Percentiles rank a stretch among this genome's conserved stretches.
phyloP scores from a whole-genome alignment of 2,113 vertebrate genomes.

The Microcebus jonahi region DNA sequence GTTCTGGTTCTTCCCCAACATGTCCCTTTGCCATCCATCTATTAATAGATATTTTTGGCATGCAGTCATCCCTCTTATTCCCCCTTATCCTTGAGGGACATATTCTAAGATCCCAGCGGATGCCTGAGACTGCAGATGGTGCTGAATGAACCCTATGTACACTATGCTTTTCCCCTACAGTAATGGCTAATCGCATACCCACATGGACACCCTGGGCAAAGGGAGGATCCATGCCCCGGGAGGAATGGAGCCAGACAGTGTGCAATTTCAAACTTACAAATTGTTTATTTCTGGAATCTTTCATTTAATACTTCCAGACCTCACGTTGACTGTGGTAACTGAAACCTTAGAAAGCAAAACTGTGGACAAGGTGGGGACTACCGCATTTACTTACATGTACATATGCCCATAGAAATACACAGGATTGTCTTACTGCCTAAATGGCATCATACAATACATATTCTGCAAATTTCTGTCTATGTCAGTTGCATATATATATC shows the following conservation, averaged over 20 bases:
- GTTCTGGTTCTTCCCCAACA: not conserved
- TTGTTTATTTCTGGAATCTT: not conserved
- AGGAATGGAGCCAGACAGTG: not conserved
- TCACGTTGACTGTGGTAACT: not conserved
- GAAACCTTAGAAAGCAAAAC: not conserved
- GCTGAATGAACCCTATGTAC: not conserved
- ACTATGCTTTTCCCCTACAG: not conserved
- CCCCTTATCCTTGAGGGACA: not conserved
- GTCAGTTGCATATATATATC: not conserved
- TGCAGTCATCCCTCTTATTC: not conserved
- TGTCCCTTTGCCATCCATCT: not conserved
- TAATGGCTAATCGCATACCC: not conserved
- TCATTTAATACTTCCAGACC: not conserved
- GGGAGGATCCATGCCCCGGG: not conserved
- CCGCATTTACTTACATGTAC: not conserved
- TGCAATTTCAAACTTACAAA: not conserved
- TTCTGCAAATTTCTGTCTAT: not conserved
- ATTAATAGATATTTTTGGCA: not conserved
- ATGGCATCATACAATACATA: not conserved
- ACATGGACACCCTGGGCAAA: not conserved
- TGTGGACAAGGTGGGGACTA: not conserved
- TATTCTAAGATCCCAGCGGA: not conserved
- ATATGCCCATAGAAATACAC: not conserved
- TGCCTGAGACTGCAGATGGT: not conserved
- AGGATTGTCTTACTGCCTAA: not conserved